Evolutionary conservation across 2,888 invertebrate genomes (phyloP), one percentile per base, ranked within the genome.

Genomic region (Aricia artaxerxes): DNA sequence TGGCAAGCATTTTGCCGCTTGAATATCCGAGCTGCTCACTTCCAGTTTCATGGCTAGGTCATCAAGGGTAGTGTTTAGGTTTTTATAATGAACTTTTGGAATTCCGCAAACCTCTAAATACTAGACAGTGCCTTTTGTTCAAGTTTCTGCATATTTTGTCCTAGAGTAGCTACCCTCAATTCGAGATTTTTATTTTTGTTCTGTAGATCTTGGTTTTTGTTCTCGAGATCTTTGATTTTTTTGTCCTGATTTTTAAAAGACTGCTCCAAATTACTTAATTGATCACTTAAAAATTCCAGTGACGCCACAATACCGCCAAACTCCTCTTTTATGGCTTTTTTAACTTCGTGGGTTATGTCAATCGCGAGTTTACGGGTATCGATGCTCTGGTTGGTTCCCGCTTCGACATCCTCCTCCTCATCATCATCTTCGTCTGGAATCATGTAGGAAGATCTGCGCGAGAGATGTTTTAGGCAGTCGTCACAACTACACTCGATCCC

Each of bases 181-280:
- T 84, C 83, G 1, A 84, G 38, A 49, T 84, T 82, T 73, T 83
- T 84, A 31, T 84, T 84, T 81, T 44, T 64, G n/a, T 78, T 77
- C 78, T 78, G 44, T 6, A 82, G 57, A 16, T 84, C 84, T 53
- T 79, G 73, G 64, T 84, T 83, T 83, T 84, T 83, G 60, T 82
- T 61, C 61, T 83, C 82, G 1, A 83, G 64, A 11, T 79, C 79
- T 49, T 82, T 82, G 38, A 83, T 83, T 64, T 35, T 78, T 9
- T 1, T 80, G 13, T 82, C 81, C 60, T 84, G 83, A 11, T 79
- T 78, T 81, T 81, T 80, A 11, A 83, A 78, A 9, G 81, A 80
- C 11, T 81, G 64, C 24, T 83, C 82, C 80, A 84, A 80, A 35
- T n/a, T 76, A 69, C 64, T 77, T 0, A 83, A 72, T 72, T 83